These are phyloP conservation scores for Aptenodytes patagonicus DNA, from an alignment of 2,113 vertebrate species.

Conservation along the genomic window DNA sequence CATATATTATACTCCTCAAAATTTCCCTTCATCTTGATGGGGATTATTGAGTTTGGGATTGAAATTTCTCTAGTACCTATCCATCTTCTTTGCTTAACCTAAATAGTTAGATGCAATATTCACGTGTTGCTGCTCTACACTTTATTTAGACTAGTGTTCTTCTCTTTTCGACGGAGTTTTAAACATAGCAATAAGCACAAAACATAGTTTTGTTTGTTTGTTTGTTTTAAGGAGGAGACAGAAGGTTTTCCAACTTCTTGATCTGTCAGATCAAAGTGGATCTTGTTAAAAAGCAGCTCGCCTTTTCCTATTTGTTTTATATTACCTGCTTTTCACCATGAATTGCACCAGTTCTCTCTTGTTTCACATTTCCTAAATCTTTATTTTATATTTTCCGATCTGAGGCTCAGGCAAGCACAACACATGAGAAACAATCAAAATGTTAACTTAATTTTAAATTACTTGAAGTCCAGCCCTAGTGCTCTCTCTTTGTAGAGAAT, in stretches of 20 bases:
- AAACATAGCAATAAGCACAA: neutral
- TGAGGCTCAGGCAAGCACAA: neutral
- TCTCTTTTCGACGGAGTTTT: neutral
- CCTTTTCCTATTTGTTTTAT: neutral
- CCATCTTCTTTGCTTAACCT: neutral
- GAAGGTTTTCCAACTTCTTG: neutral
- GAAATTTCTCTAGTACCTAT: neutral
- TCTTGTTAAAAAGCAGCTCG: neutral
- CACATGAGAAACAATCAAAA: constrained; percentile 43
- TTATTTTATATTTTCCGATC: neutral
- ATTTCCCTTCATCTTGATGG: neutral
- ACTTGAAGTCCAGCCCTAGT: neutral
- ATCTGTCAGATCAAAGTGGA: neutral
- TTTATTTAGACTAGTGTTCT: neutral
- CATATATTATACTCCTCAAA: neutral
- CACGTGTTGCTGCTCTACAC: neutral
- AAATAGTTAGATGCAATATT: neutral
- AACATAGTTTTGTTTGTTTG: neutral
- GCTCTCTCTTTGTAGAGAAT: neutral
- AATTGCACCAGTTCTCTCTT: neutral
- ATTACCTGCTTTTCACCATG: neutral
- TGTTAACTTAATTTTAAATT: constrained; percentile 52
- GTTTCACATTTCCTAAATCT: neutral
- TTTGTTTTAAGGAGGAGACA: neutral
- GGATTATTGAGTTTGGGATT: neutral